These are phyloP conservation scores for Gerris buenoi DNA, from an alignment of 1,140 invertebrate genomes.

Conservation along the genomic window DNA sequence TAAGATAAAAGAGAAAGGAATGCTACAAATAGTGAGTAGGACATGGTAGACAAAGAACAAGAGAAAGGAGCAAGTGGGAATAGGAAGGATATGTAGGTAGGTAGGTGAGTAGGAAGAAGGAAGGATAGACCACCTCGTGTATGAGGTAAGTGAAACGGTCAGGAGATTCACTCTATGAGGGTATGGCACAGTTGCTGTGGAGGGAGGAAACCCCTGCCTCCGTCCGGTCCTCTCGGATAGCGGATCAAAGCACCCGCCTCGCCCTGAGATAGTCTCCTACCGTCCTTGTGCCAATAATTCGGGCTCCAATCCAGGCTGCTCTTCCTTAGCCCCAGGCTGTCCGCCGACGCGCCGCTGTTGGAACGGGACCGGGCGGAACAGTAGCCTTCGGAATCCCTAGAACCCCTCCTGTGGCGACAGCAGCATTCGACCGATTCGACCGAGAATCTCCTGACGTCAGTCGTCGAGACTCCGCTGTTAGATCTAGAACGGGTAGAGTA, in stretches of 20 bases:
- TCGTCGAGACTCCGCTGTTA: slow-evolving; percentile 29
- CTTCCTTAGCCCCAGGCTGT: slow-evolving; percentile 7
- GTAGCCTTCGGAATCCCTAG: slow-evolving; percentile 28
- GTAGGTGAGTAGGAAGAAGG: background rate
- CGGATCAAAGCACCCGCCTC: slow-evolving; percentile 33
- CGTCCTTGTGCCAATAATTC: slow-evolving; percentile 2
- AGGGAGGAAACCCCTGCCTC: slow-evolving; percentile 53
- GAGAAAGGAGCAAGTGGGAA: no score
- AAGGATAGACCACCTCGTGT: no score
- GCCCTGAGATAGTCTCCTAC: background rate
- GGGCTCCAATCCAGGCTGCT: slow-evolving; percentile 17
- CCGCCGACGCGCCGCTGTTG: slow-evolving; percentile 31
- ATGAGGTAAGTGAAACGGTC: background rate
- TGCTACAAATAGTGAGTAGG: no score
- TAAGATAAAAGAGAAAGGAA: no score
- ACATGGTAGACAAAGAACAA: no score
- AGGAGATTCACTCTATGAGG: slow-evolving; percentile 17
- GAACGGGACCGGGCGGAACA: slow-evolving; percentile 33
- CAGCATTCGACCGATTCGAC: slow-evolving; percentile 26
- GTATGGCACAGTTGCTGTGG: slow-evolving; percentile 17
- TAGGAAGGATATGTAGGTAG: background rate
- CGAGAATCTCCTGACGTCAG: slow-evolving; percentile 26
- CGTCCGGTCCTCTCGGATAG: slow-evolving; percentile 67
- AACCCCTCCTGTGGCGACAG: slow-evolving; percentile 25
- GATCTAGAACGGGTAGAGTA: slow-evolving; percentile 32